Base-by-base conservation (phyloP, 2,888 invertebrate genomes). In the Toxonevra muliebris region DNA sequence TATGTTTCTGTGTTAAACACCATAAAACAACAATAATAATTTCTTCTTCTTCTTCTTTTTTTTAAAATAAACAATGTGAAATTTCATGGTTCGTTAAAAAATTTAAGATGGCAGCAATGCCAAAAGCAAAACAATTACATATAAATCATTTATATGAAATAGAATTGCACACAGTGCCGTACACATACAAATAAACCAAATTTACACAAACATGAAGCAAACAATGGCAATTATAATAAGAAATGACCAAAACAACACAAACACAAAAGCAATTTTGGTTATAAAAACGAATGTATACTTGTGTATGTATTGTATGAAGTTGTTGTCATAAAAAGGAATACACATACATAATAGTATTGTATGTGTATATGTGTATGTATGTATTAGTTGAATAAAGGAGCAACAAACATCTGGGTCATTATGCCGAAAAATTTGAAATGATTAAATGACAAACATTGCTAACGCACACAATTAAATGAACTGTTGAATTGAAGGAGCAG, bases 161-260 rank as follows among this genome's bases (percentile, higher is more conserved):
- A 30, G 30, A 30, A 30, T 30, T 30, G 30, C 30, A 30, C 30
- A 30, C 2, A 30, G 30, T 7, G 30, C 7, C 30, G 30, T 30
- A 30, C 30, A 7, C 30, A 30, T 30, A 30, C 30, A 30, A 2
- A 30, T 30, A 30, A 30, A 30, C 30, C 3, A 30, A 30, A 30
- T 15, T 8, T 15, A 48, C 48, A 8, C 5, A 30, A 15, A 50
- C 48, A 30, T n/a, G n/a, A n/a, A 61, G 13, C 61, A 41, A 41
- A 52, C 30, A 63, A 63, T 63, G 63, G 30, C 63, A 63, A 63
- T 63, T 55, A 63, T 42, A 63, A 55, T 63, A 63, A 63, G 53
- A 63, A 63, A 63, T 54, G 20, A 30, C 10, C 52, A 52, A 20
- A 12, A 52, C 19, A 19, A 45, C n/a, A 60, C 59, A 43, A 8